Evolutionary conservation across 2,113 vertebrate genomes (phyloP).

Genomic region (Mungos mungo): DNA sequence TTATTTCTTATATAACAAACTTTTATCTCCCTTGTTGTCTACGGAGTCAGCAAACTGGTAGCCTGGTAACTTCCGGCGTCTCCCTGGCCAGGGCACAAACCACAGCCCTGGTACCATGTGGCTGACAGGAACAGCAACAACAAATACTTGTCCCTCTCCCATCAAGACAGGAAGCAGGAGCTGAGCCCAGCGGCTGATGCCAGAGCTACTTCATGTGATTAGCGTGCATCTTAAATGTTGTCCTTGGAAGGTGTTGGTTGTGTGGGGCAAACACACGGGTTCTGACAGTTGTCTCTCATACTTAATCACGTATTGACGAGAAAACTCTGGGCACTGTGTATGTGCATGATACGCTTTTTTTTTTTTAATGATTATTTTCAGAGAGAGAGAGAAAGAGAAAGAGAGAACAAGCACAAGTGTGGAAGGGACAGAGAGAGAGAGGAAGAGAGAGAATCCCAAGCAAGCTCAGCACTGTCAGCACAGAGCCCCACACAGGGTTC

Average conservation of each 20-base stretch:
- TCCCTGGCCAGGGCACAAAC: not conserved
- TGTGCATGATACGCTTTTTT: not conserved
- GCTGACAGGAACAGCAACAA: not conserved
- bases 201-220: not conserved
- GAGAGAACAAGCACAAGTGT: no score
- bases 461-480: no score
- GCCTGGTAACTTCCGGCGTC: not conserved
- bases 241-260: not conserved
- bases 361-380: no score
- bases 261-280: not conserved
- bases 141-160: not conserved
- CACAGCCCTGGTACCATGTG: accelerated
- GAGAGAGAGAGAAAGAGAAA: no score
- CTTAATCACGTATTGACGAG: not conserved
- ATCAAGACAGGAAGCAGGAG: not conserved
- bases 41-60: not conserved
- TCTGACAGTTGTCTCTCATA: not conserved
- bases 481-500: no score
- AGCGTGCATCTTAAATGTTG: not conserved
- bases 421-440: no score
- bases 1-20: not conserved
- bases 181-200: not conserved
- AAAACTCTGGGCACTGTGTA: not conserved
- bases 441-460: no score
- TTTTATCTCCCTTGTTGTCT: no score